Evolutionary conservation across 2,888 invertebrate genomes (phyloP), one percentile per base, ranked within the genome.

Genomic region (Rambutsinella grinnellia): DNA sequence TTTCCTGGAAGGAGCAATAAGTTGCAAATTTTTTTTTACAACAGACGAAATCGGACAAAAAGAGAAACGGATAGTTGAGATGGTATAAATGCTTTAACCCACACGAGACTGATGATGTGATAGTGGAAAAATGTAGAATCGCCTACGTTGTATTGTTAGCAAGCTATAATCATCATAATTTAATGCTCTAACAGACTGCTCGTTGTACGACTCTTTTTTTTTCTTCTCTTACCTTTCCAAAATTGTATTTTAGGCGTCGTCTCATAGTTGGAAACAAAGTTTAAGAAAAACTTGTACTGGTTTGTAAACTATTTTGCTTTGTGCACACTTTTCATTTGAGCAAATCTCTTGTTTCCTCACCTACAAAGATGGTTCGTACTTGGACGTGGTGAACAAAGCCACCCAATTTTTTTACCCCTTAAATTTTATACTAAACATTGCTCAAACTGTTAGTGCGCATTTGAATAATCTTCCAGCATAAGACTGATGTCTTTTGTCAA

Each of bases 1-100:
- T 74, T 74, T 74, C 67, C 74, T 61, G 61, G 74, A 66, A 74
- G 74, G 56, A 74, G 74, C 49, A 65, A 57, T 49, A 63, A 46
- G 66, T 61, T 61, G 74, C 67, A 74, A 13, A 36, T 8, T 36
- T 5, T 36, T 8, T 13, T 5, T 54, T 62, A 23, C 61, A 58
- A 67, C 44, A 46, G 65, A 69, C 66, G 65, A 67, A 56, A 60
- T 36, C 66, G 66, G 74, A 61, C 61, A 61, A 61, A 61, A 67
- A 58, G 61, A 67, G 57, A 72, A 49, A 17, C 15, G 66, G 72
- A 49, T 65, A 63, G 49, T 61, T 21, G 63, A 63, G 57, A 65
- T 28, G 63, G 58, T 47, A 62, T 21, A 19, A 49, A 49, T 17
- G 19, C 19, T 5, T 17, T n/a, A 15, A 17, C 3, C 10, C 3